phyloP scores from a whole-genome alignment of 2,113 vertebrate species.

The Channa maculata region DNA sequence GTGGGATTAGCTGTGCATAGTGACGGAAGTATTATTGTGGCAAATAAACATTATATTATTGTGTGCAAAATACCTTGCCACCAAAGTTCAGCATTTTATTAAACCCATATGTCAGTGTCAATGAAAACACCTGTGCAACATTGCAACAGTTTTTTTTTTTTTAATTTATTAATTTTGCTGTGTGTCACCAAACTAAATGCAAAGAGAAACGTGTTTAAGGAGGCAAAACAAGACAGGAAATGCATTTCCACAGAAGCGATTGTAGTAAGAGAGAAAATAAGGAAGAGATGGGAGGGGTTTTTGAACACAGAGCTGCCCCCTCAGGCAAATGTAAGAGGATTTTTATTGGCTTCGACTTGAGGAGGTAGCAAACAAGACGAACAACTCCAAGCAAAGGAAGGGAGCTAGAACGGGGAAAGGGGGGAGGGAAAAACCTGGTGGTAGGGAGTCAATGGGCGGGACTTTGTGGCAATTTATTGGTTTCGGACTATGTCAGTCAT shows the following conservation, averaged over 20 bases:
- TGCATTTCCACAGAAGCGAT: neutral
- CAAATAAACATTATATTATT: neutral
- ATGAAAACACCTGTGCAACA: constrained; percentile 5
- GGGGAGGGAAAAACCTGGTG: constrained; percentile 49
- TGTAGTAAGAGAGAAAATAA: constrained; percentile 2
- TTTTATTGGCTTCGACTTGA: constrained; percentile 35
- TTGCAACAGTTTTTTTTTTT: constrained; percentile 18
- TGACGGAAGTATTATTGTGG: neutral
- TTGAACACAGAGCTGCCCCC: constrained; percentile 29
- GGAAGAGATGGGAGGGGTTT: constrained; percentile 28
- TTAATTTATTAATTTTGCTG: too few species aligned
- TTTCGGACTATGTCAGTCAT: constrained; percentile 67
- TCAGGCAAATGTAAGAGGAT: constrained; percentile 56
- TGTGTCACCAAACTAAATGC: neutral
- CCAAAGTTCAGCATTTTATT: constrained; percentile 9
- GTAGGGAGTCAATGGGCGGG: constrained; percentile 36
- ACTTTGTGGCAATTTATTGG: constrained; percentile 68
- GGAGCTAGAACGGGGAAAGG: constrained; percentile 36
- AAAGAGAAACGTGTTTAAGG: constrained; percentile 2
- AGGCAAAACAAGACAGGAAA: neutral
- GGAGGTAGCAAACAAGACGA: constrained; percentile 59
- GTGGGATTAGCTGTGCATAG: neutral
- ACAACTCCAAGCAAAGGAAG: constrained; percentile 47
- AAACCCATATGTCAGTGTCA: neutral
- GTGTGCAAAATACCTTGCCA: neutral